These are phyloP conservation scores for Chrosomus eos DNA, from an alignment of 2,797 vertebrate species.

Conservation along the genomic window DNA sequence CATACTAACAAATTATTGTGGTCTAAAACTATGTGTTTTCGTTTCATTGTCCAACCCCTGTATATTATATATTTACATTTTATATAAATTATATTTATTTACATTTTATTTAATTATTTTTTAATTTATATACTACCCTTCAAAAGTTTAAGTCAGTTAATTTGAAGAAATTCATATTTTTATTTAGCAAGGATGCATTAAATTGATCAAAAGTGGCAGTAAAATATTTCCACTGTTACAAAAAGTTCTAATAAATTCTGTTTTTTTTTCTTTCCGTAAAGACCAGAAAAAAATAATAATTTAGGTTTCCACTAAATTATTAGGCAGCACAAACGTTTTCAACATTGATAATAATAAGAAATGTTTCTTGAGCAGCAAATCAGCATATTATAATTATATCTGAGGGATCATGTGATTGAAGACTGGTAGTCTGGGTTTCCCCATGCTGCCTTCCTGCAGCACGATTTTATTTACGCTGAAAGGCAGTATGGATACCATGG, in stretches of 20 bases:
- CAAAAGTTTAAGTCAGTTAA: no score
- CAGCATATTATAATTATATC: no score
- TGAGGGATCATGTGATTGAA: no score
- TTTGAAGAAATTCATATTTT: background rate
- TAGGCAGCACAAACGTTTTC: background rate
- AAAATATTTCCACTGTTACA: background rate
- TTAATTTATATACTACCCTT: no score
- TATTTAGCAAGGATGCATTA: background rate
- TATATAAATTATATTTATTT: background rate
- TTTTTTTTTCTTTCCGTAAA: no score
- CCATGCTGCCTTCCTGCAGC: no score
- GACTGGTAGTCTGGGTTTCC: no score
- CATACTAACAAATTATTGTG: background rate
- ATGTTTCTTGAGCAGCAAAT: background rate
- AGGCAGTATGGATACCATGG: no score
- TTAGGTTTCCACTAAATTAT: background rate
- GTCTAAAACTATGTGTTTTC: background rate
- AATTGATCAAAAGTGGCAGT: background rate
- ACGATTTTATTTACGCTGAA: no score
- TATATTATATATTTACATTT: background rate
- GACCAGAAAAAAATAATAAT: no score
- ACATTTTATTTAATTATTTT: background rate
- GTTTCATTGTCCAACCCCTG: background rate
- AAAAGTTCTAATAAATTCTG: background rate
- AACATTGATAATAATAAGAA: background rate